Evolutionary conservation across 2,113 vertebrate genomes (phyloP), one percentile per base, ranked within the genome.

Genomic region (Ranitomeya variabilis): DNA sequence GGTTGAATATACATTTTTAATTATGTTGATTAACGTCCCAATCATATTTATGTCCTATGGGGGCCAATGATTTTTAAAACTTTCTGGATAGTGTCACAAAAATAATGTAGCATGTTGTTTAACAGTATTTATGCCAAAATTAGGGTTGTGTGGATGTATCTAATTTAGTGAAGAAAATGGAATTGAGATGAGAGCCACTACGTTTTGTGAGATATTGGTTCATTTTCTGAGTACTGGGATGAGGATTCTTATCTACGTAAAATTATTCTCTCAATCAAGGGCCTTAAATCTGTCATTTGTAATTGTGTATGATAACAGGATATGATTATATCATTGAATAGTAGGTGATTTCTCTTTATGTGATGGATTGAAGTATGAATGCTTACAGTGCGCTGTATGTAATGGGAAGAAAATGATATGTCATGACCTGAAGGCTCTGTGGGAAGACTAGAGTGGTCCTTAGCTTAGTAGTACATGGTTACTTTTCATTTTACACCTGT

Each of bases 271-370:
- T 85, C 54, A 85, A 76, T 85, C 52, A 76, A 73, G 54, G 23
- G 26, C 26, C 23, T 85, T 73, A 71, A 54, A 59, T 85, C 51
- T 85, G 21, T 85, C 14, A 85, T 57, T 18, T 73, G 18, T 6
- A 74, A 26, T 55, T 54, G 23, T 74, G 37, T 54, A 45, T 45
- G 37, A 45, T 45, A 45, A 45, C 81, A 54, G 45, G 37, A 18
- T 69, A 69, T 84, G 82, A 69, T 84, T 84, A 84, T 54, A 84
- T 16, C n/a, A 54, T 23, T 83, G 21, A 71, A 84, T 69, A 84
- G 37, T 11, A 71, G 69, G 71, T 55, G 2, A 67, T 55, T 83
- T 69, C 82, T 83, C 64, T 55, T 83, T 83, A 54, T 69, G 57
- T 31, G 45, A 54, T 69, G 45, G 51, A 83, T 67, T n/a, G 62